These are phyloP conservation scores for Teleiodes luculella DNA, from an alignment of 2,888 invertebrate genomes.

Conservation along the genomic window DNA sequence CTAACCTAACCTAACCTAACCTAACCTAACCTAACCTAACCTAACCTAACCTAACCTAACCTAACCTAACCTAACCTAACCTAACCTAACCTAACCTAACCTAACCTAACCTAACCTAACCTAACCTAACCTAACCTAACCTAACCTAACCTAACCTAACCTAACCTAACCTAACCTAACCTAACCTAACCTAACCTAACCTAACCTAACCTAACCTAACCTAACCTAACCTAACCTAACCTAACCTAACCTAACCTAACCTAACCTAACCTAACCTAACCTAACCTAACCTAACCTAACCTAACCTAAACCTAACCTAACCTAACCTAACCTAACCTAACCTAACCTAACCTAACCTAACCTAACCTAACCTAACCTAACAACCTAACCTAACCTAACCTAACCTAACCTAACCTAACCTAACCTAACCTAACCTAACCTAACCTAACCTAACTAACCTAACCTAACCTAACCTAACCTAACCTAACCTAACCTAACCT, in stretches of 20 bases:
- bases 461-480: constrained; percentile 22
- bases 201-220: constrained; percentile 19
- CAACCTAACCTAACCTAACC: constrained; percentile 30
- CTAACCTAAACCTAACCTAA: constrained; percentile 31
- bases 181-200: constrained; percentile 21
- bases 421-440: constrained; percentile 23
- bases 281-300: constrained; percentile 29
- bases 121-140: constrained; percentile 21
- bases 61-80: constrained; percentile 20
- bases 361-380: constrained; percentile 30
- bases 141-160: constrained; percentile 21
- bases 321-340: constrained; percentile 30
- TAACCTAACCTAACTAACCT: constrained; percentile 23
- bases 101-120: constrained; percentile 20
- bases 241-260: constrained; percentile 23
- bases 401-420: constrained; percentile 29
- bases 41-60: constrained; percentile 15
- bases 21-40: constrained; percentile 20
- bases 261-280: constrained; percentile 18
- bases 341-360: constrained; percentile 31
- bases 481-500: constrained; percentile 24
- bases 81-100: constrained; percentile 21
- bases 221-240: constrained; percentile 11
- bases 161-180: constrained; percentile 21
- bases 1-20: constrained; percentile 18